Conservation (phyloP, 2,113 vertebrate genomes). For the Bostrychus sinensis region DNA sequence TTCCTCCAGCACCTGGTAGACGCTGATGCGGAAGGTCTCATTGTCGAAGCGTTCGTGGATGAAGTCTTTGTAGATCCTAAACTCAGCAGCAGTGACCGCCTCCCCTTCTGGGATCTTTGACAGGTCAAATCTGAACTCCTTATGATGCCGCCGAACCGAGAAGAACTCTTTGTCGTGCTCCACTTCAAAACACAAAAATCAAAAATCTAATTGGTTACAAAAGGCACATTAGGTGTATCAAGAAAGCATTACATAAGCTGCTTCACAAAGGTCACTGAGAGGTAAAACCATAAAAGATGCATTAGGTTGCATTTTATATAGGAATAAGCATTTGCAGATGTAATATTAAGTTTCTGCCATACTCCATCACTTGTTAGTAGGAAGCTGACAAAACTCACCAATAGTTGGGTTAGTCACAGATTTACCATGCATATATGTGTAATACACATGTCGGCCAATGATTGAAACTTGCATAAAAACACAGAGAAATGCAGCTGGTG, state of each 20-base stretch:
- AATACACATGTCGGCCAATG: conserved; percentile 50
- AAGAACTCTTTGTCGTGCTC: conserved; percentile 94
- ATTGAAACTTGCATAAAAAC: conserved; percentile 55
- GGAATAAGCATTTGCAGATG: conserved; percentile 26
- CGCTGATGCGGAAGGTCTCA: conserved; percentile 92
- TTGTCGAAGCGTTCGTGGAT: conserved; percentile 91
- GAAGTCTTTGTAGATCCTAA: conserved; percentile 97
- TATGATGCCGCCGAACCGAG: conserved; percentile 89
- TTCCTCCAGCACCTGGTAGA: conserved; percentile 96
- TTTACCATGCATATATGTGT: conserved; percentile 42
- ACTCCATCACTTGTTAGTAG: conserved; percentile 33
- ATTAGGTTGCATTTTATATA: conserved; percentile 25
- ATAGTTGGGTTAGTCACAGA: conserved; percentile 29
- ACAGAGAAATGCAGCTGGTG: conserved; percentile 50
- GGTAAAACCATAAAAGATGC: conserved; percentile 9
- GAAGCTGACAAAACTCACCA: conserved; percentile 36
- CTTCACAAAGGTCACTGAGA: conserved; percentile 11
- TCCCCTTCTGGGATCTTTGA: conserved; percentile 95
- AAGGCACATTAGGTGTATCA: not conserved
- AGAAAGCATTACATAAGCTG: not conserved
- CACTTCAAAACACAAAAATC: conserved; percentile 77
- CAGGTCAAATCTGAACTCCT: conserved; percentile 93
- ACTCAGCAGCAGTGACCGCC: conserved; percentile 92
- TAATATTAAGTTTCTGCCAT: conserved; percentile 1
- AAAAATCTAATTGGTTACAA: not conserved